Conservation (phyloP, 1,140 invertebrate genomes). For the Brachionus plicatilis region DNA sequence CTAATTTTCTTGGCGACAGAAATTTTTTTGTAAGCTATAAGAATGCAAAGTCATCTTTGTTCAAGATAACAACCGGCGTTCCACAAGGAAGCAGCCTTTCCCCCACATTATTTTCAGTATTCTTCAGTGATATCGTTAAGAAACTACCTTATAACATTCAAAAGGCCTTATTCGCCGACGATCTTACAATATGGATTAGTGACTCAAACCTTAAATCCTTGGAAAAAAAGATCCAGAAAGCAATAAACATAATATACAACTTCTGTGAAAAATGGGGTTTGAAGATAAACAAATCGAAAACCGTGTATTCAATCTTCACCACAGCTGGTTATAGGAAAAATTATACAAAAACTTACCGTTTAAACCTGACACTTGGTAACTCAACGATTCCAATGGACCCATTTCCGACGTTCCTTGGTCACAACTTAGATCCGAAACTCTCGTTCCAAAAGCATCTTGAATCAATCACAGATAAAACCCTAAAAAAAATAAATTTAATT, state of each 20-base stretch:
- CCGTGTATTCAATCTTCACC: background rate
- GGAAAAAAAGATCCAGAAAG: too few species aligned
- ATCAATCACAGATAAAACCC: too few species aligned
- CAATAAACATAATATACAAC: background rate
- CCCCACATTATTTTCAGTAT: background rate
- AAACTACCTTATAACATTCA: background rate
- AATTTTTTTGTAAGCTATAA: too few species aligned
- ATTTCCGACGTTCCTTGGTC: background rate
- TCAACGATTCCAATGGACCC: background rate
- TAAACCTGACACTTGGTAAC: background rate
- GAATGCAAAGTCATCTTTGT: too few species aligned
- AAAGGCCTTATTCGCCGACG: background rate
- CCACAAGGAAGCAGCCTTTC: background rate
- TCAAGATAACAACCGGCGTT: too few species aligned
- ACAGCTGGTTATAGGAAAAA: background rate
- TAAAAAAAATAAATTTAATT: too few species aligned
- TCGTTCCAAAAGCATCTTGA: too few species aligned
- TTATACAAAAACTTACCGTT: background rate
- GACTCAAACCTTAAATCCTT: background rate
- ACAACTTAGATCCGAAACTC: background rate
- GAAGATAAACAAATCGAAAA: background rate
- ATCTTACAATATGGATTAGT: background rate
- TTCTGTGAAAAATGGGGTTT: background rate
- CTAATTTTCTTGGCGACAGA: too few species aligned
- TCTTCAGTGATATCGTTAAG: background rate